Conservation (phyloP, 2,888 invertebrate species). For the Catocala fraxini region DNA sequence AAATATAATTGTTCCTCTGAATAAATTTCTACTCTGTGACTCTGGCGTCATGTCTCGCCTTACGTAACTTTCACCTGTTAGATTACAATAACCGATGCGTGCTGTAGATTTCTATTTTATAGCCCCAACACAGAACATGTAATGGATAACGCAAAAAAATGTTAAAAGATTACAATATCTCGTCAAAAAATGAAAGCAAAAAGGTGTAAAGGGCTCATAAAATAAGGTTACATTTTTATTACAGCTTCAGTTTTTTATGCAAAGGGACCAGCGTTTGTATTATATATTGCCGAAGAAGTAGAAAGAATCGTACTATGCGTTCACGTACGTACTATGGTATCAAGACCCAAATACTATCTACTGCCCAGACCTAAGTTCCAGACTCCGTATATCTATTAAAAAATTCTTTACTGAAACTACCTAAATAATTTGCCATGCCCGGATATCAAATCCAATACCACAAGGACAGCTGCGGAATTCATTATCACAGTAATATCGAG, state of each 20-base stretch:
- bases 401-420: too few species aligned
- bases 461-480: too few species aligned
- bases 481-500: too few species aligned
- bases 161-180: slow-evolving; percentile 10
- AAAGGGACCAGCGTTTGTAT: not conserved
- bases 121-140: slow-evolving; percentile 7
- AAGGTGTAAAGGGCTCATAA: slow-evolving; percentile 2
- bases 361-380: too few species aligned
- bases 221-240: slow-evolving; percentile 3
- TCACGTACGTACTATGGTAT: too few species aligned
- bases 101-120: slow-evolving; percentile 37
- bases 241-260: not conserved
- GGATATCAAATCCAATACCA: too few species aligned
- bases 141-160: slow-evolving; percentile 13
- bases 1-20: not conserved
- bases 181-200: not conserved
- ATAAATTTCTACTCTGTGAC: slow-evolving; percentile 3
- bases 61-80: slow-evolving; percentile 40
- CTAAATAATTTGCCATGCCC: too few species aligned
- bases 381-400: too few species aligned
- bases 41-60: slow-evolving; percentile 19
- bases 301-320: too few species aligned
- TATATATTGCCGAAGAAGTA: too few species aligned
- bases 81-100: slow-evolving; percentile 41
- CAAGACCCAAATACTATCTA: too few species aligned